Evolutionary conservation across 2,797 vertebrate genomes (phyloP), one percentile per base, ranked within the genome.

Genomic region (Hipposideros larvatus): DNA sequence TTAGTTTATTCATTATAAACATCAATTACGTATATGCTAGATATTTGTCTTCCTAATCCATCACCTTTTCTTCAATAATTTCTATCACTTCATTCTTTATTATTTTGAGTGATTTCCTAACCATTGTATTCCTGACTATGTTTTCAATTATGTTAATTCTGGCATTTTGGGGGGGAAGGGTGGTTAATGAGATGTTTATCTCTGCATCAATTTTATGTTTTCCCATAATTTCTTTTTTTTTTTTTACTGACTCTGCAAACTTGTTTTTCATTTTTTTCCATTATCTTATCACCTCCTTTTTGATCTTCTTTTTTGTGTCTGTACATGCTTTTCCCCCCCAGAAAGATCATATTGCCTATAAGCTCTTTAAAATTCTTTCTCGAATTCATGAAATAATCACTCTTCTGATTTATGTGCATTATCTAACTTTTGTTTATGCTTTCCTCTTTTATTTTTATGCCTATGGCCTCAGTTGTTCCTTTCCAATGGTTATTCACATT

Each of bases 41-140:
- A 74, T 70, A 41, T 68, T 63, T 88, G 43, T 92, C 46, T 43
- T n/a, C 53, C 37, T 70, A 21, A 31, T 63, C 46, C 26, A 41
- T 65, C 15, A 65, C 11, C 46, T 70, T 92, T 85, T 86, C 66
- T 91, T 89, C 70, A 57, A 46, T 82, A 7, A 18, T 70, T 95
- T 89, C 41, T 43, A 87, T 53, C 53, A 19, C 66, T 65, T 53
- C 19, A 16, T n/a, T 70, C 2, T 74, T 88, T 93, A 61, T 95
- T 55, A 43, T 34, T 75, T 63, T 75, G 37, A 59, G 28, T 85
- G 43, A 73, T 90, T 74, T 94, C 19, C 28, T 84, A 87, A 51
- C 19, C 28, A 74, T 18, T 34, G 2, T 22, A 75, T 65, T 13
- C 24, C 15, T 85, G 31, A 21, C 26, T 66, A 16, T 74, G 13